A percentile compares a stretch with the other conserved stretches of the same genome.
Conservation (phyloP, 2,888 invertebrate species). For the Aspidiotus rigidus region DNA sequence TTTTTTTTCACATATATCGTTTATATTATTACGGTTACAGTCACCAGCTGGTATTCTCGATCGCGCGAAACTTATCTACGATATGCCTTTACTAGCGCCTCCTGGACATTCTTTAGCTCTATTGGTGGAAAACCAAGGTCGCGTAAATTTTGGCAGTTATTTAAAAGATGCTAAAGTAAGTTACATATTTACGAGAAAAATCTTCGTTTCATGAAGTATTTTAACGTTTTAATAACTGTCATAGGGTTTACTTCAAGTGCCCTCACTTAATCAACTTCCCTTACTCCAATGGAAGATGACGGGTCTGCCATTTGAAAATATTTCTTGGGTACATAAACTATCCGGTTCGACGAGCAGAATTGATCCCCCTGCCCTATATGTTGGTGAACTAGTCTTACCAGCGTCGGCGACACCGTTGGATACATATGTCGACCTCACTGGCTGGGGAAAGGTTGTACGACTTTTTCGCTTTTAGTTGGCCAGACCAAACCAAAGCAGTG, state of each 20-base stretch:
- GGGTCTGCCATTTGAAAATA: slow-evolving; percentile 46
- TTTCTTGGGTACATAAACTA: slow-evolving; percentile 36
- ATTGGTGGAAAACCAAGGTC: slow-evolving; percentile 68
- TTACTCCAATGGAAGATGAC: slow-evolving; percentile 53
- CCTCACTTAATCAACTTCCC: background rate
- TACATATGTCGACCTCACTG: slow-evolving; percentile 40
- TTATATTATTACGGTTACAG: slow-evolving; percentile 24
- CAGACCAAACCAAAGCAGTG: background rate
- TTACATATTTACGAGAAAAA: background rate
- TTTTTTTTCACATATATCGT: background rate
- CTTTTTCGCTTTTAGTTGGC: background rate
- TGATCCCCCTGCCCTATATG: slow-evolving; percentile 36
- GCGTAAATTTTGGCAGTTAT: slow-evolving; percentile 57
- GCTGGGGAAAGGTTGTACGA: slow-evolving; percentile 40
- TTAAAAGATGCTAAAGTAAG: slow-evolving; percentile 45
- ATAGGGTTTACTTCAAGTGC: background rate
- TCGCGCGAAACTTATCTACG: slow-evolving; percentile 21
- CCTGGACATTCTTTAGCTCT: slow-evolving; percentile 42
- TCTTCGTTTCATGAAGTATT: background rate
- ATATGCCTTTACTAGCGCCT: slow-evolving; percentile 23
- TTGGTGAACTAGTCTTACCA: slow-evolving; percentile 35
- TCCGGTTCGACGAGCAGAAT: background rate
- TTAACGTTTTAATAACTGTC: background rate
- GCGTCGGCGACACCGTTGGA: slow-evolving; percentile 35
- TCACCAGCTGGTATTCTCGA: slow-evolving; percentile 31